Evolutionary conservation across 2,113 vertebrate genomes (phyloP).

Genomic region (Solea solea): DNA sequence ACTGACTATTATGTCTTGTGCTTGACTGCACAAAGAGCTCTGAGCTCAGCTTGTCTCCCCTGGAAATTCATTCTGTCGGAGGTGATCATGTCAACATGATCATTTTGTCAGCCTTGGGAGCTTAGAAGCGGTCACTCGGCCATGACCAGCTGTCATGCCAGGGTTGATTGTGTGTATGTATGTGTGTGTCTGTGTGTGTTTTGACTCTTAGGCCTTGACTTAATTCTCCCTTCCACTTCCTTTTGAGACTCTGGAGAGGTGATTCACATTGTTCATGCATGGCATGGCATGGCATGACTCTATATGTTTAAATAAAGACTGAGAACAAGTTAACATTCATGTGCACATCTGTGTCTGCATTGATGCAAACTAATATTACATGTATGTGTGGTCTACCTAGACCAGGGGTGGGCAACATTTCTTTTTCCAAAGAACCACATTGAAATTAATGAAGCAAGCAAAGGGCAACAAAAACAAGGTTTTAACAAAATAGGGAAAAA

Average conservation of each 20-base stretch:
- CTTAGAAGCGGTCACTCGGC: constrained; percentile 39
- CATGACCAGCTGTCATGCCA: constrained; percentile 67
- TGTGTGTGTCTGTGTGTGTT: neutral
- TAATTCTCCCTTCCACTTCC: constrained; percentile 26
- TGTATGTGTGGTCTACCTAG: neutral
- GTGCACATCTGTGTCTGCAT: constrained; percentile 10
- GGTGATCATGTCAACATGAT: constrained; percentile 75
- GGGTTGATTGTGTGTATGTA: constrained; percentile 27
- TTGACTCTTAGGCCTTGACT: constrained; percentile 21
- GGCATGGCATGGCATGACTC: constrained; percentile 2
- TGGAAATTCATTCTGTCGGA: constrained; percentile 67
- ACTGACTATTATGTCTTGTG: constrained; percentile 61
- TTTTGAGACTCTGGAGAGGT: constrained; percentile 27
- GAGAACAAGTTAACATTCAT: neutral
- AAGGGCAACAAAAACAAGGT: no score
- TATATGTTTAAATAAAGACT: constrained; percentile 14
- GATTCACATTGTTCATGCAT: constrained; percentile 22
- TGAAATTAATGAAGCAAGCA: no score
- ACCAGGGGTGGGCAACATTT: no score
- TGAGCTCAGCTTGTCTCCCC: constrained; percentile 57
- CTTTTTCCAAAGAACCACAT: no score
- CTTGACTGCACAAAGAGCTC: constrained; percentile 62
- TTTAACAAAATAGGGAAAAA: no score
- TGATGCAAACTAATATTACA: constrained; percentile 24
- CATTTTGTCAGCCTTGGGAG: constrained; percentile 65